phyloP scores from a whole-genome alignment of 2,888 invertebrate genomes.

The Allacma fusca region DNA sequence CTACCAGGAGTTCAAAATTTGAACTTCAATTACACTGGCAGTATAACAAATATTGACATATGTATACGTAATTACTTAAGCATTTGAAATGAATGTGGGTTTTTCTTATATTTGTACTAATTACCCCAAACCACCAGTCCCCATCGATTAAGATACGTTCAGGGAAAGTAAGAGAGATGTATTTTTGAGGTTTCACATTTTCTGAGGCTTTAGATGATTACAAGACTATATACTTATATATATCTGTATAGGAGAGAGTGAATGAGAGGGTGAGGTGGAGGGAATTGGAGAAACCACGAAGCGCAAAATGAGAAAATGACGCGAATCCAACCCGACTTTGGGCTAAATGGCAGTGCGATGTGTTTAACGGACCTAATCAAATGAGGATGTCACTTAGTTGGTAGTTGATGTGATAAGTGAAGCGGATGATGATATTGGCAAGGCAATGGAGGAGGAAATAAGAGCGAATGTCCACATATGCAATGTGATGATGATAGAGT shows the following conservation, averaged over 20 bases:
- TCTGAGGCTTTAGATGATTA: constrained; percentile 5
- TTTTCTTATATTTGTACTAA: too few species aligned
- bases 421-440: constrained; percentile 35
- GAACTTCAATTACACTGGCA: too few species aligned
- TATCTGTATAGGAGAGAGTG: background rate
- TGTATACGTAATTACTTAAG: too few species aligned
- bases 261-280: background rate
- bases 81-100: too few species aligned
- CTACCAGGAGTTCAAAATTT: too few species aligned
- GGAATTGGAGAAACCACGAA: constrained; percentile 21
- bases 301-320: constrained; percentile 36
- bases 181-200: constrained; percentile 12
- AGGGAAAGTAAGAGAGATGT: background rate
- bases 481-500: background rate
- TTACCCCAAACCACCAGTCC: background rate
- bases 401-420: constrained; percentile 28
- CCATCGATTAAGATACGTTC: background rate
- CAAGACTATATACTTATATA: background rate
- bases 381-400: constrained; percentile 36
- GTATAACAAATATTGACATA: too few species aligned
- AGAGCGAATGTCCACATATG: background rate
- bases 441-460: constrained; percentile 17
- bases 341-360: constrained; percentile 23
- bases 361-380: constrained; percentile 35
- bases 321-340: constrained; percentile 13